Percentiles rank a stretch among this genome's conserved stretches.
These are phyloP conservation scores for Drosophila nannoptera DNA, from an alignment of 1,140 invertebrate species.

Conservation along the genomic window DNA sequence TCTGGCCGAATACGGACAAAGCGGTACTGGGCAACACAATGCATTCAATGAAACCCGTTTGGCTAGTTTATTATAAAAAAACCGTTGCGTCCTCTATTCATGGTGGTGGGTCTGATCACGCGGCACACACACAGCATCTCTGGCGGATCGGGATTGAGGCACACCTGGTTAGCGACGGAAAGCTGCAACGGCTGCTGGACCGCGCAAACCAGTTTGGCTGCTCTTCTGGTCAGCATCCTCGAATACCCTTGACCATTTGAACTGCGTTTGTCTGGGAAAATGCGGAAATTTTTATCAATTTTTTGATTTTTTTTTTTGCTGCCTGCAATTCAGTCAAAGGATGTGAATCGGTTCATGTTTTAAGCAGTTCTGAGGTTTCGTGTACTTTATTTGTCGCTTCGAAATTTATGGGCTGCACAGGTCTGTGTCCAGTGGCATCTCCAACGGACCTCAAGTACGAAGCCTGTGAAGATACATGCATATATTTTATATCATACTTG, in stretches of 20 bases:
- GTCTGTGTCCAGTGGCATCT: slow-evolving; percentile 9
- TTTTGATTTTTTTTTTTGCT: slow-evolving; percentile 25
- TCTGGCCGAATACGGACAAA: slow-evolving; percentile 66
- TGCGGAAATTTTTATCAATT: slow-evolving; percentile 51
- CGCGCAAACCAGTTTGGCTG: slow-evolving; percentile 54
- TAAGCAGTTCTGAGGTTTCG: slow-evolving; percentile 18
- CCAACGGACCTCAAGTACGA: background rate
- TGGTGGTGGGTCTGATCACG: slow-evolving; percentile 59
- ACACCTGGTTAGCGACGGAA: slow-evolving; percentile 60
- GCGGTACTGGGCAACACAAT: slow-evolving; percentile 54
- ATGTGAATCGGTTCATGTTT: slow-evolving; percentile 10
- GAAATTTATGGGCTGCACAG: slow-evolving; percentile 32
- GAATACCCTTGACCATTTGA: slow-evolving; percentile 78
- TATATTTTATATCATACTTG: slow-evolving; percentile 30
- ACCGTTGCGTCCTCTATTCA: slow-evolving; percentile 53
- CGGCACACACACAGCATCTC: slow-evolving; percentile 16
- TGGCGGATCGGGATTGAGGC: slow-evolving; percentile 28
- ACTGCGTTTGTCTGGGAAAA: slow-evolving; percentile 74
- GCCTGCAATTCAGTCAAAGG: slow-evolving; percentile 21
- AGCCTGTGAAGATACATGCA: background rate
- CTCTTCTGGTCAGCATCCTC: slow-evolving; percentile 29
- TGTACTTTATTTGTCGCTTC: slow-evolving; percentile 34
- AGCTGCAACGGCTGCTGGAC: slow-evolving; percentile 71
- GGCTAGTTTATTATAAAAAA: slow-evolving; percentile 76
- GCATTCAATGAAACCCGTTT: slow-evolving; percentile 61